A percentile compares a stretch with the other conserved stretches of the same genome.
Evolutionary conservation across 2,113 vertebrate species (phyloP).

Genomic region (Mixornis gularis): DNA sequence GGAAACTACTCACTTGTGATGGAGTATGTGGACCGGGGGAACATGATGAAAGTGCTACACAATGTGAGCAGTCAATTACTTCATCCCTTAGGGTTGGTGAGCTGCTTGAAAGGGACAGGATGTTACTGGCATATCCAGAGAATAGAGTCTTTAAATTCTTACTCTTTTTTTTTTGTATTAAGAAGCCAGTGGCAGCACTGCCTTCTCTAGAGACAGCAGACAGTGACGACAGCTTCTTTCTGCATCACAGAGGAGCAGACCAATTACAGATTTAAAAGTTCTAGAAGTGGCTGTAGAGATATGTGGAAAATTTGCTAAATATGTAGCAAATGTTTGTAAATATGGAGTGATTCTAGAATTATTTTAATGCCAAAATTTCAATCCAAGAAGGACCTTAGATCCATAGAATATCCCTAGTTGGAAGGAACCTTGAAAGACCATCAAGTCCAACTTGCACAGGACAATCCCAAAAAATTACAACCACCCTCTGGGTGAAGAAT

Average conservation of each 20-base stretch:
- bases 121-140: neutral
- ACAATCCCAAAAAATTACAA: neutral
- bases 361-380: neutral
- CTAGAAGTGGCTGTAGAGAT: neutral
- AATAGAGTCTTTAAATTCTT: neutral
- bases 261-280: neutral
- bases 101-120: neutral
- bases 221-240: neutral
- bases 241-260: neutral
- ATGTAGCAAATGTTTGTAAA: neutral
- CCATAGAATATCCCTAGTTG: neutral
- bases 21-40: constrained; percentile 87
- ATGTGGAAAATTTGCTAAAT: neutral
- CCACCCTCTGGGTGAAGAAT: neutral
- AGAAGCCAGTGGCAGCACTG: neutral
- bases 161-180: neutral
- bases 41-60: constrained; percentile 85
- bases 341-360: neutral
- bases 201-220: neutral
- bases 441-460: neutral
- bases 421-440: neutral
- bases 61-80: constrained; percentile 63
- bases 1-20: constrained; percentile 89
- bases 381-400: neutral
- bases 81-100: neutral